Evolutionary conservation across 2,888 invertebrate genomes (phyloP).

Genomic region (Drosophila borealis): DNA sequence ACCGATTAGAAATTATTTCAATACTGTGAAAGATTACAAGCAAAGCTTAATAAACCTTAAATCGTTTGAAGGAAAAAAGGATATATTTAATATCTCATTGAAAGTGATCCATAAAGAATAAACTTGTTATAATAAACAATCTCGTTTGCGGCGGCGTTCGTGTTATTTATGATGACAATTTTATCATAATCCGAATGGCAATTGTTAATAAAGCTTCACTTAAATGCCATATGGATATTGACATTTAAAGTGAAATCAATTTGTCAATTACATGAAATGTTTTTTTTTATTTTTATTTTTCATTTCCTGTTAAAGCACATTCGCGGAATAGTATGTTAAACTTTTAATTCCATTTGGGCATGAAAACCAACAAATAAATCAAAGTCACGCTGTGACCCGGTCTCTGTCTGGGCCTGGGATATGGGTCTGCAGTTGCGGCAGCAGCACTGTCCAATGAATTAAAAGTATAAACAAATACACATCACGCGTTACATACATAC

Average conservation of each 20-base stretch:
- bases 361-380: slow-evolving; percentile 73
- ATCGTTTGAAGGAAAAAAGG: neutral
- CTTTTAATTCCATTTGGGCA: slow-evolving; percentile 77
- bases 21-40: no score
- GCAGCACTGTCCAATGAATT: slow-evolving; percentile 75
- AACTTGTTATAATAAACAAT: slow-evolving; percentile 22
- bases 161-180: slow-evolving; percentile 55
- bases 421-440: slow-evolving; percentile 44
- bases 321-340: slow-evolving; percentile 51
- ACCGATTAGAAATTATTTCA: no score
- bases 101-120: slow-evolving; percentile 1
- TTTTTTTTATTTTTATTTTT: slow-evolving; percentile 9
- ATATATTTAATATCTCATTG: neutral
- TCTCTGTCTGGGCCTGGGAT: slow-evolving; percentile 25
- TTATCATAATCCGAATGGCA: slow-evolving; percentile 49
- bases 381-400: slow-evolving; percentile 59
- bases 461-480: slow-evolving; percentile 63
- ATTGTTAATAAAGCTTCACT: slow-evolving; percentile 59
- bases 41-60: neutral
- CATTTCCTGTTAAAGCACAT: slow-evolving; percentile 43
- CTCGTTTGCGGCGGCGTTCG: slow-evolving; percentile 41
- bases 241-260: slow-evolving; percentile 71
- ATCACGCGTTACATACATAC: slow-evolving; percentile 14
- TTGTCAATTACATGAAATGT: slow-evolving; percentile 70
- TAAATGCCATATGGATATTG: slow-evolving; percentile 46